Evolutionary conservation across 1,140 invertebrate species (phyloP).

Genomic region (Nephotettix cincticeps): DNA sequence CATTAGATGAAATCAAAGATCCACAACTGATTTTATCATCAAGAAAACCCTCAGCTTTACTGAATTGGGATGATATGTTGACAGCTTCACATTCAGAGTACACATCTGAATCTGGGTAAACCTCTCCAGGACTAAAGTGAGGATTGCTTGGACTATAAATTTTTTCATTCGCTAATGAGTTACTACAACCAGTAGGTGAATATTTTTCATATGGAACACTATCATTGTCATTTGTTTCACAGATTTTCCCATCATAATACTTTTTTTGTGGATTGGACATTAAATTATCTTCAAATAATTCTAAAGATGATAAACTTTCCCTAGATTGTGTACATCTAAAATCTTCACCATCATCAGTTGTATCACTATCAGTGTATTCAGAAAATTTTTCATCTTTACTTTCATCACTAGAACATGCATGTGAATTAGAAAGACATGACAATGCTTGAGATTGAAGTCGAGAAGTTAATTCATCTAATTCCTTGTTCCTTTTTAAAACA

Average conservation of each 20-base stretch:
- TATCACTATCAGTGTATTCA: not conserved
- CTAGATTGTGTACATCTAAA: not conserved
- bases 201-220: not conserved
- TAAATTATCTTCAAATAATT: not conserved
- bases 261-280: too few relatives aligned
- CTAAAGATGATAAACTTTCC: not conserved
- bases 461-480: conserved; percentile 4
- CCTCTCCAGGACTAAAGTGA: conserved; percentile 3
- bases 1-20: too few relatives aligned
- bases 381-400: conserved; percentile 8
- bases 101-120: not conserved
- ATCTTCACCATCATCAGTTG: not conserved
- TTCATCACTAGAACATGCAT: not conserved
- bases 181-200: not conserved
- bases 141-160: conserved; percentile 6
- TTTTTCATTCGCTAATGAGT: not conserved
- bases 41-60: not conserved
- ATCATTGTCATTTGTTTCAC: not conserved
- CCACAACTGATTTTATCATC: too few relatives aligned
- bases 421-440: too few relatives aligned
- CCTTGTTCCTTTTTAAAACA: not conserved
- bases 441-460: not conserved
- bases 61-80: too few relatives aligned
- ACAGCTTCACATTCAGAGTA: not conserved
- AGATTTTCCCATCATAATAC: too few relatives aligned